Evolutionary conservation across 2,797 vertebrate genomes (phyloP).

Genomic region (Erpetoichthys calabaricus): DNA sequence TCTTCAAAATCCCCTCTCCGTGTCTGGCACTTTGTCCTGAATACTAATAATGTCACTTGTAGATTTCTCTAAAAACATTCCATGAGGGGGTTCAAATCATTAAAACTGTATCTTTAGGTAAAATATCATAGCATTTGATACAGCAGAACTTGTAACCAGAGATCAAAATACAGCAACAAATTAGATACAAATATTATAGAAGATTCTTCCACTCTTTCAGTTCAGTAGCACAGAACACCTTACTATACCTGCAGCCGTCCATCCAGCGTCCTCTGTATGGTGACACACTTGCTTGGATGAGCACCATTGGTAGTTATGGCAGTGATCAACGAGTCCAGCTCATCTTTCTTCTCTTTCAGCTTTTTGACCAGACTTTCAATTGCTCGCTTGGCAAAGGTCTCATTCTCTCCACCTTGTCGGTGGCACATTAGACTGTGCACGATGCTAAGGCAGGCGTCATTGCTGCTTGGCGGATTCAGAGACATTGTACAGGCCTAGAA

Average conservation of each 20-base stretch:
- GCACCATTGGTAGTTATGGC: slow-evolving; percentile 63
- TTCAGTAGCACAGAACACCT: not conserved
- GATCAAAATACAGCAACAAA: too few species aligned
- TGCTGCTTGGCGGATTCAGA: slow-evolving; percentile 42
- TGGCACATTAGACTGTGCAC: slow-evolving; percentile 72
- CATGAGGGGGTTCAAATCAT: too few species aligned
- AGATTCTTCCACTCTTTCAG: not conserved
- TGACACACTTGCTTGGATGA: slow-evolving; percentile 67
- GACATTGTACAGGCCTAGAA: slow-evolving; percentile 30
- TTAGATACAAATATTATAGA: not conserved
- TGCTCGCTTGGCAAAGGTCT: slow-evolving; percentile 61
- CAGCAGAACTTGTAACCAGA: too few species aligned
- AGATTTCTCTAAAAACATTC: too few species aligned
- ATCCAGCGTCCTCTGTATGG: slow-evolving; percentile 69
- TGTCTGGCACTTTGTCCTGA: not conserved
- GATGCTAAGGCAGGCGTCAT: slow-evolving; percentile 60
- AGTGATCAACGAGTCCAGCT: slow-evolving; percentile 64
- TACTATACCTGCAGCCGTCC: slow-evolving; percentile 58
- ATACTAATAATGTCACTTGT: too few species aligned
- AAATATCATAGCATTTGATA: too few species aligned
- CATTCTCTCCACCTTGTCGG: slow-evolving; percentile 66
- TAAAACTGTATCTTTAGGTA: too few species aligned
- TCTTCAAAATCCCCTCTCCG: not conserved
- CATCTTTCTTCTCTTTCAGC: slow-evolving; percentile 70
- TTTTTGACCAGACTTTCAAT: slow-evolving; percentile 75